Percentiles rank a stretch among this genome's conserved stretches.
phyloP scores from a whole-genome alignment of 2,888 invertebrate species.

The Spodoptera littoralis region DNA sequence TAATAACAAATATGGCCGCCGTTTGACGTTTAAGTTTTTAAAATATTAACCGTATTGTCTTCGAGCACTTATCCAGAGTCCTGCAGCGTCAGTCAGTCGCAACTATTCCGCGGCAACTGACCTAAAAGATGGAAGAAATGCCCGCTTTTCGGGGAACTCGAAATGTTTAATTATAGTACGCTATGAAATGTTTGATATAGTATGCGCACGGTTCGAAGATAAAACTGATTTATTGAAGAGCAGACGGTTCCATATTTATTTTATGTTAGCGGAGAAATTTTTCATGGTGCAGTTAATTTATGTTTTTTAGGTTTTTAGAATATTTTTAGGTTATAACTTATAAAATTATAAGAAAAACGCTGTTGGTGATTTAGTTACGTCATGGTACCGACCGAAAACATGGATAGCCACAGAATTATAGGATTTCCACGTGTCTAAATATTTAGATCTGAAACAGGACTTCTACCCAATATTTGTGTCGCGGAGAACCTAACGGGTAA shows the following conservation, averaged over 20 bases:
- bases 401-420: too few relatives aligned
- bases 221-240: conserved; percentile 47
- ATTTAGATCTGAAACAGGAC: too few relatives aligned
- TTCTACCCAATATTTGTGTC: too few relatives aligned
- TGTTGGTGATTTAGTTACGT: too few relatives aligned
- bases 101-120: conserved; percentile 77
- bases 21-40: conserved; percentile 22
- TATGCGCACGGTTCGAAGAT: conserved; percentile 58
- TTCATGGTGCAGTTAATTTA: conserved; percentile 30
- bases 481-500: too few relatives aligned
- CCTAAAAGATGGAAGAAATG: conserved; percentile 73
- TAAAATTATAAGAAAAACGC: too few relatives aligned
- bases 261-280: conserved; percentile 16
- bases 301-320: conserved; percentile 6
- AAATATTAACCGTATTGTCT: conserved; percentile 65
- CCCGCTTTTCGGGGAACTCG: conserved; percentile 77
- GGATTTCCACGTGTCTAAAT: too few relatives aligned
- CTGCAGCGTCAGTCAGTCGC: conserved; percentile 77
- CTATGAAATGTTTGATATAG: conserved; percentile 63
- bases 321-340: background rate
- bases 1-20: conserved; percentile 3
- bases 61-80: conserved; percentile 77
- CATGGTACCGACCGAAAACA: too few relatives aligned
- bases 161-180: conserved; percentile 77
- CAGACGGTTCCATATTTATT: conserved; percentile 26